Evolutionary conservation across 1,140 invertebrate genomes (phyloP).

Genomic region (Notospermus geniculatus): DNA sequence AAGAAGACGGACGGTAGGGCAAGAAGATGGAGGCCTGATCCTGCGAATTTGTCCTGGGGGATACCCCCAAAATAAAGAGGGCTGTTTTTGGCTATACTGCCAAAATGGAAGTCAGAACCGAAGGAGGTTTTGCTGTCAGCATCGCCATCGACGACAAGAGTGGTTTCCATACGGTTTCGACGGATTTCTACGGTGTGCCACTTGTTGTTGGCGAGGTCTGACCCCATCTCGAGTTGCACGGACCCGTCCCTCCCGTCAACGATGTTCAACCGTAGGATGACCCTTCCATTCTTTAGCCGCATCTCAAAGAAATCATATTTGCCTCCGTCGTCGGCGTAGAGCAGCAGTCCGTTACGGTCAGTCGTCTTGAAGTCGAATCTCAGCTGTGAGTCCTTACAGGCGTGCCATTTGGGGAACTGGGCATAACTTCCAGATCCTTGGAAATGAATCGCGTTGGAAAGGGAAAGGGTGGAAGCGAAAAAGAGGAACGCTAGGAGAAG

Average conservation of each 20-base stretch:
- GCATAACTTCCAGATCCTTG: conserved; percentile 32
- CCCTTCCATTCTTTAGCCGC: conserved; percentile 24
- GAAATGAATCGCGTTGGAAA: conserved; percentile 17
- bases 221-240: conserved; percentile 24
- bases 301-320: conserved; percentile 39
- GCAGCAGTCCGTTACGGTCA: conserved; percentile 29
- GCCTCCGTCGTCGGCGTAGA: conserved; percentile 50
- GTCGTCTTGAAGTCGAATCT: conserved; percentile 47
- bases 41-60: conserved; percentile 24
- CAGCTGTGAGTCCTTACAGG: conserved; percentile 43
- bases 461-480: too few species aligned
- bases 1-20: conserved; percentile 37
- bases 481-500: too few species aligned
- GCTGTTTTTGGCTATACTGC: conserved; percentile 22
- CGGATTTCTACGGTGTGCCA: conserved; percentile 44
- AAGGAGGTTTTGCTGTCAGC: conserved; percentile 13
- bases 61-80: conserved; percentile 45
- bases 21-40: conserved; percentile 24
- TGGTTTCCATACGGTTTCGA: conserved; percentile 43
- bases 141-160: conserved; percentile 33
- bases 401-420: conserved; percentile 46
- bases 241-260: conserved; percentile 33
- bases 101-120: conserved; percentile 31
- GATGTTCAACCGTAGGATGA: conserved; percentile 41
- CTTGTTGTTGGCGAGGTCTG: conserved; percentile 34